Evolutionary conservation across 2,888 invertebrate genomes (phyloP).

Genomic region (Cacoxenus indagator): DNA sequence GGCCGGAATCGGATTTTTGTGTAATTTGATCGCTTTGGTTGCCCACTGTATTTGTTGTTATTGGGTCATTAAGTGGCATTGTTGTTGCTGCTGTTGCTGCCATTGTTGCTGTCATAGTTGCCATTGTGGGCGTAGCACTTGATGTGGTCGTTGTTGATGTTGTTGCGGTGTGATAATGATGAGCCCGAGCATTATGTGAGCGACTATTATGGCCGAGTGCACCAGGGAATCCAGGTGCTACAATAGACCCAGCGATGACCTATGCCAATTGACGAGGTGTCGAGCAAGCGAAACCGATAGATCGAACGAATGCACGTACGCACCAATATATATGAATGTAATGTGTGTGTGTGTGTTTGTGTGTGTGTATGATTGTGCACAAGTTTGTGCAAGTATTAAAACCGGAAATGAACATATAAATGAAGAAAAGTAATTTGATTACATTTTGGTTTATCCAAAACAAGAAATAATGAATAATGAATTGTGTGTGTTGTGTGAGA

Average conservation of each 20-base stretch:
- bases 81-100: constrained; percentile 22
- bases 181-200: constrained; percentile 60
- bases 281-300: constrained; percentile 9
- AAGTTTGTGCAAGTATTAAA: not conserved
- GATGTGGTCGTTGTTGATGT: constrained; percentile 27
- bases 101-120: constrained; percentile 20
- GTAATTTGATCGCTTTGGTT: constrained; percentile 27
- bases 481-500: not conserved
- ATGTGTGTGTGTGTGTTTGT: constrained; percentile 15
- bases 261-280: constrained; percentile 38
- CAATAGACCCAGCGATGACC: constrained; percentile 69
- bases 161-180: constrained; percentile 41
- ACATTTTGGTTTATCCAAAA: too few relatives aligned
- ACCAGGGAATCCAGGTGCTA: constrained; percentile 68
- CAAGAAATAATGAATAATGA: too few relatives aligned
- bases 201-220: constrained; percentile 67
- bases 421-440: too few relatives aligned
- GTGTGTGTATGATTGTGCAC: constrained; percentile 13
- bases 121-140: constrained; percentile 14
- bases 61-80: constrained; percentile 31
- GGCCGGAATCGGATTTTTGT: constrained; percentile 46
- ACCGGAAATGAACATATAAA: not conserved
- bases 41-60: constrained; percentile 29
- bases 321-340: not conserved
- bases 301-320: not conserved